phyloP scores from a whole-genome alignment of 2,113 vertebrate species.

The Clupea harengus region DNA sequence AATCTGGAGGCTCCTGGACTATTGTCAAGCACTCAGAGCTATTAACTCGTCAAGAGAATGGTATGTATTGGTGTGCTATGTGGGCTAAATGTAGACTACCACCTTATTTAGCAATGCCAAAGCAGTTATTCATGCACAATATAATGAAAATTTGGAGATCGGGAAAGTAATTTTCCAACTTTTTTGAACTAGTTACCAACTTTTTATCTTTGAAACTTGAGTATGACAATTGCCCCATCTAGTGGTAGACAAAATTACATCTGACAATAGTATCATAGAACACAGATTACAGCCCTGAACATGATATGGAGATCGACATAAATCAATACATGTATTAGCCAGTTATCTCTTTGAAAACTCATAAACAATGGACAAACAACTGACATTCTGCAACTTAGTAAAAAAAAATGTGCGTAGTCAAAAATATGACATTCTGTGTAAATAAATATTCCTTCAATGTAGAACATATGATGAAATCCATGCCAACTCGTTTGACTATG shows the following conservation, averaged over 20 bases:
- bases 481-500: too few species aligned
- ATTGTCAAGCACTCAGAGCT: background rate
- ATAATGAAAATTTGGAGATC: background rate
- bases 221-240: background rate
- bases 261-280: too few species aligned
- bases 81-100: background rate
- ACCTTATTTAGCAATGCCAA: background rate
- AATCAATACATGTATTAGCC: too few species aligned
- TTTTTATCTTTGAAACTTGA: background rate
- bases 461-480: too few species aligned
- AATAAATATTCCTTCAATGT: too few species aligned
- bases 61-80: background rate
- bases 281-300: too few species aligned
- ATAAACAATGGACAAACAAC: too few species aligned
- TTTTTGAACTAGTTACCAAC: background rate
- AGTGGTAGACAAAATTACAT: background rate
- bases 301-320: too few species aligned
- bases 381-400: too few species aligned
- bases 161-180: background rate
- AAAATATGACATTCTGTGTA: too few species aligned
- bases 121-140: background rate
- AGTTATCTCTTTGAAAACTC: too few species aligned
- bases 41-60: background rate
- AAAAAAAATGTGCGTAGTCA: too few species aligned
- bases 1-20: background rate